phyloP scores from a whole-genome alignment of 35 echinoderm and acorn worm species.

The Ptychodera flava region DNA sequence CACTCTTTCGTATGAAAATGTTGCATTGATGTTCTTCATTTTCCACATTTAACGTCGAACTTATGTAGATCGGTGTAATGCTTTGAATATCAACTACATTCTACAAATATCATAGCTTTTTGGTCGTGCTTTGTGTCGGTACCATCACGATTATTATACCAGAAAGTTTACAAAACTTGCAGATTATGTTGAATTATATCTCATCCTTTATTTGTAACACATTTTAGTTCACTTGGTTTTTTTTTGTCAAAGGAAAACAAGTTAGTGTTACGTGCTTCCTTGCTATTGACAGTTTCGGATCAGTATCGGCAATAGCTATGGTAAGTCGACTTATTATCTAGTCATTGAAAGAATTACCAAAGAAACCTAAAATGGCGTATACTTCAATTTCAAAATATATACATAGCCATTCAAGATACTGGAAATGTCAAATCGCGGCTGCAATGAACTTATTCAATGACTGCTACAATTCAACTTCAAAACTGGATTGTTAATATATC shows the following conservation, averaged over 20 bases:
- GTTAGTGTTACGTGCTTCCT: background rate
- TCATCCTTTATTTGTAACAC: too few species aligned
- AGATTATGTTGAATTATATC: background rate
- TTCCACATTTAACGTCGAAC: background rate
- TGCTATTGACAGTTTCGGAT: background rate
- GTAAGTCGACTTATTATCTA: too few species aligned
- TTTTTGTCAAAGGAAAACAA: background rate
- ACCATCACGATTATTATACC: background rate
- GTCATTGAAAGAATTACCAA: too few species aligned
- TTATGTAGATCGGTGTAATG: background rate
- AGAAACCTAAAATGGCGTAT: too few species aligned
- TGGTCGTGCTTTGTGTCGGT: too few species aligned
- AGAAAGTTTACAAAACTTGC: background rate
- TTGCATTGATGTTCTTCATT: background rate
- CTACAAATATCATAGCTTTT: background rate
- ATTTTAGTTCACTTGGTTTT: background rate
- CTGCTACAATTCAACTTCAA: too few species aligned
- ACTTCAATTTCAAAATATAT: too few species aligned
- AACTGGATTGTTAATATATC: too few species aligned
- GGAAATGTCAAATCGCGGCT: too few species aligned
- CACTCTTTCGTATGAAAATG: background rate
- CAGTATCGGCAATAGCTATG: background rate
- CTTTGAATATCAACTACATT: background rate
- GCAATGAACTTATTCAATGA: too few species aligned
- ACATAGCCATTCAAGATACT: too few species aligned